Evolutionary conservation across 2,888 invertebrate species (phyloP).

Genomic region (Emesis furor): DNA sequence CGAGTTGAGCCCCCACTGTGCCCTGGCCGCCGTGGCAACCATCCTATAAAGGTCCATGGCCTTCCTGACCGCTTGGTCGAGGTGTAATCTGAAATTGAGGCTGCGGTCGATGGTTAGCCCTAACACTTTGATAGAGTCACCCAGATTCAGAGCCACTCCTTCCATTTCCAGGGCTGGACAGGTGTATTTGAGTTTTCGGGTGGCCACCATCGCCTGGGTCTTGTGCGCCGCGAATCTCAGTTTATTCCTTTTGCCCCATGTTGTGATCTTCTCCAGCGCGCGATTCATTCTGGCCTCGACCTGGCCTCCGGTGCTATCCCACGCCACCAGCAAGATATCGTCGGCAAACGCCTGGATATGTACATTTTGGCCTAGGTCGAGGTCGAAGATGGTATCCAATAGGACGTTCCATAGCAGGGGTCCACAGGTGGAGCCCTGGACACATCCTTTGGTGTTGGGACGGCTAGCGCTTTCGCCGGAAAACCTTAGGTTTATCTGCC

Average conservation of each 20-base stretch:
- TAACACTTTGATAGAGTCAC: conserved; percentile 27
- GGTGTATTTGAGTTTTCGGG: conserved; percentile 48
- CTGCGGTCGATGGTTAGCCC: conserved; percentile 40
- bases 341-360: conserved; percentile 66
- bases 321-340: too few relatives aligned
- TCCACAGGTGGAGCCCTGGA: conserved; percentile 61
- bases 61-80: conserved; percentile 24
- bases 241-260: conserved; percentile 54
- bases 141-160: not conserved
- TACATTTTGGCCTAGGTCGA: not conserved
- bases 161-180: conserved; percentile 43
- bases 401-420: conserved; percentile 63
- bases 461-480: too few relatives aligned
- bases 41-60: conserved; percentile 33
- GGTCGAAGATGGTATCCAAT: conserved; percentile 49
- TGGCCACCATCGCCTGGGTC: conserved; percentile 47
- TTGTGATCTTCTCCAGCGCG: not conserved
- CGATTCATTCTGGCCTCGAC: conserved; percentile 1
- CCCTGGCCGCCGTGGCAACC: conserved; percentile 34
- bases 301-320: too few relatives aligned
- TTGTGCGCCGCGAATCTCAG: conserved; percentile 60
- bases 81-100: conserved; percentile 36
- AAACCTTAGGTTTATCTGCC: too few relatives aligned
- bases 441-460: conserved; percentile 46
- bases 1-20: conserved; percentile 38